A percentile compares a stretch with the other conserved stretches of the same genome.
Evolutionary conservation across 2,113 vertebrate species (phyloP).

Genomic region (Pogonocichla stellata): DNA sequence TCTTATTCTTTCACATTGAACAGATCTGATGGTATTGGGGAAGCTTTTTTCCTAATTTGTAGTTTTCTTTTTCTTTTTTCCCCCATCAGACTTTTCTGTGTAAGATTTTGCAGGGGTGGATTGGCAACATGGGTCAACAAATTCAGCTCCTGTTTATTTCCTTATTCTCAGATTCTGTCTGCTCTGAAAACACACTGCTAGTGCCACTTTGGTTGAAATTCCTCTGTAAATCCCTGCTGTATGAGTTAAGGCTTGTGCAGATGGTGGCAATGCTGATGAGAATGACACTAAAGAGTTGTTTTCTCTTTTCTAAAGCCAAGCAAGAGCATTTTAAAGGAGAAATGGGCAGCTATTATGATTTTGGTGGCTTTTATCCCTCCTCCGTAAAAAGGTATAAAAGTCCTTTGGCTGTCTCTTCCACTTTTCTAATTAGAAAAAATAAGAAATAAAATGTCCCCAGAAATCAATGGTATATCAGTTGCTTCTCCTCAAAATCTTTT

Average conservation of each 20-base stretch:
- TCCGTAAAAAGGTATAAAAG: background rate
- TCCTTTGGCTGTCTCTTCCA: background rate
- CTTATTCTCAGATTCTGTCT: background rate
- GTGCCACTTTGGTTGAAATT: background rate
- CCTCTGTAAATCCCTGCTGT: background rate
- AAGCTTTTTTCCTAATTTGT: background rate
- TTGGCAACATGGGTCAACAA: background rate
- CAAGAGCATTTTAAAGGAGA: background rate
- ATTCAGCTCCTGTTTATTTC: slow-evolving; percentile 6
- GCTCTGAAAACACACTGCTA: background rate
- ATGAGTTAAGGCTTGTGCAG: slow-evolving; percentile 1
- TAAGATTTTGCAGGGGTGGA: background rate
- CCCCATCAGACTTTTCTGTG: background rate
- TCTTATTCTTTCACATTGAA: background rate
- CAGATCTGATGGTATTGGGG: background rate
- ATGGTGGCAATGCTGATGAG: slow-evolving; percentile 31
- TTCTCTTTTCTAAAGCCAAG: slow-evolving; percentile 22
- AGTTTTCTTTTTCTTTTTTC: background rate
- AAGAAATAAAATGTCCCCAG: background rate
- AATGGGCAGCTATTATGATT: background rate
- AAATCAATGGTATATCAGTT: background rate
- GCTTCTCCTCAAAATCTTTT: background rate
- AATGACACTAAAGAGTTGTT: slow-evolving; percentile 11
- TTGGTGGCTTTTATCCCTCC: background rate
- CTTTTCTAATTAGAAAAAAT: background rate